These are phyloP conservation scores for Hystrix brachyura DNA, from an alignment of 2,113 vertebrate species.

Conservation along the genomic window DNA sequence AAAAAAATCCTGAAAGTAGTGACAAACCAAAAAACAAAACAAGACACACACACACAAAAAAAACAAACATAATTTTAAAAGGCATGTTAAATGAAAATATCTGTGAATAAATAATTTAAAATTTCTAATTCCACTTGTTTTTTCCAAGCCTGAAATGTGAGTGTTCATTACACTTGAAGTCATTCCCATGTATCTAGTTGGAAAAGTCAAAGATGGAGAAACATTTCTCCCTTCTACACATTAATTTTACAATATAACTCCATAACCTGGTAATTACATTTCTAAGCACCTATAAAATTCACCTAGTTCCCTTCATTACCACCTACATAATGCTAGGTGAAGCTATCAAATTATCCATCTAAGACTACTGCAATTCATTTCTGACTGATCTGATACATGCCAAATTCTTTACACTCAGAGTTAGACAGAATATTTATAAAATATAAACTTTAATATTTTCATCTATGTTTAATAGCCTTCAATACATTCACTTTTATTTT, in stretches of 20 bases:
- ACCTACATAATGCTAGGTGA: background rate
- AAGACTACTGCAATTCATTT: background rate
- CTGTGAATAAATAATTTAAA: background rate
- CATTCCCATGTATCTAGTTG: background rate
- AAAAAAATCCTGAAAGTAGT: background rate
- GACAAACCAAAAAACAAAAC: too few species aligned
- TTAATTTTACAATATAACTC: background rate
- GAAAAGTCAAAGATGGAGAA: background rate
- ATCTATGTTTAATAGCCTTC: background rate
- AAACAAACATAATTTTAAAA: background rate
- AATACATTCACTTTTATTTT: background rate
- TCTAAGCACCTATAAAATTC: background rate
- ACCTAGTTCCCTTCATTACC: background rate
- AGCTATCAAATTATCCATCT: background rate
- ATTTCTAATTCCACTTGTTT: background rate
- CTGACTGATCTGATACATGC: background rate
- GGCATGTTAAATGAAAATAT: background rate
- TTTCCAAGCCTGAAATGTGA: background rate
- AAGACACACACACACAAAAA: too few species aligned
- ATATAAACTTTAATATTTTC: background rate
- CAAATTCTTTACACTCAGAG: background rate
- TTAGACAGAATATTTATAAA: background rate
- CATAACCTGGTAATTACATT: background rate
- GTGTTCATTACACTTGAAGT: background rate
- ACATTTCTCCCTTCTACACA: background rate